These are phyloP conservation scores for Embiotoca jacksoni DNA, from an alignment of 2,113 vertebrate species.

Conservation along the genomic window DNA sequence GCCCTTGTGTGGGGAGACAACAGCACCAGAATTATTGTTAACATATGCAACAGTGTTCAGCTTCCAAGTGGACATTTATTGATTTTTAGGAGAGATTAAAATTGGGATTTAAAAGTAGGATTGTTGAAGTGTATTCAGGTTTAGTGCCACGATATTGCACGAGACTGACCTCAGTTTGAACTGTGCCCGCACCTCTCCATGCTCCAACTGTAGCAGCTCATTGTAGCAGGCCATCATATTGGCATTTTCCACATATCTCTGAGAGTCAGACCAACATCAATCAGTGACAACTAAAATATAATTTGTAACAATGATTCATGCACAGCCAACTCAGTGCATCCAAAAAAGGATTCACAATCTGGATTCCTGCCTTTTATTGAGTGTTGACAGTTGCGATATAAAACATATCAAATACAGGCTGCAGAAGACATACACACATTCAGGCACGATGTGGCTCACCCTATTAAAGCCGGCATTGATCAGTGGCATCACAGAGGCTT, in stretches of 20 bases:
- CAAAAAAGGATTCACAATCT: conserved; percentile 20
- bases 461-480: conserved; percentile 96
- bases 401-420: conserved; percentile 15
- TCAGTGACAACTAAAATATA: neutral
- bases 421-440: conserved; percentile 20
- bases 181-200: conserved; percentile 94
- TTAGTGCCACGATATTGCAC: neutral
- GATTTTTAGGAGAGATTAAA: conserved; percentile 6
- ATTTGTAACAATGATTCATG: conserved; percentile 8
- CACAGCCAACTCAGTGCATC: neutral
- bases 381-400: conserved; percentile 34
- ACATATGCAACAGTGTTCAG: neutral
- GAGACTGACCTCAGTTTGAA: conserved; percentile 94
- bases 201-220: conserved; percentile 95
- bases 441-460: conserved; percentile 80
- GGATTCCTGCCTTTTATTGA: conserved; percentile 4
- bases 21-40: conserved; percentile 21
- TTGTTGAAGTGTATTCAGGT: neutral
- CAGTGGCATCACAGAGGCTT: conserved; percentile 93
- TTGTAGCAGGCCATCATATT: conserved; percentile 97
- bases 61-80: neutral
- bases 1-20: conserved; percentile 84
- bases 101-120: neutral
- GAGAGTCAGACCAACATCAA: conserved; percentile 64
- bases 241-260: conserved; percentile 96